These are phyloP conservation scores for Nematolebias whitei DNA, from an alignment of 2,113 vertebrate genomes.

Conservation along the genomic window DNA sequence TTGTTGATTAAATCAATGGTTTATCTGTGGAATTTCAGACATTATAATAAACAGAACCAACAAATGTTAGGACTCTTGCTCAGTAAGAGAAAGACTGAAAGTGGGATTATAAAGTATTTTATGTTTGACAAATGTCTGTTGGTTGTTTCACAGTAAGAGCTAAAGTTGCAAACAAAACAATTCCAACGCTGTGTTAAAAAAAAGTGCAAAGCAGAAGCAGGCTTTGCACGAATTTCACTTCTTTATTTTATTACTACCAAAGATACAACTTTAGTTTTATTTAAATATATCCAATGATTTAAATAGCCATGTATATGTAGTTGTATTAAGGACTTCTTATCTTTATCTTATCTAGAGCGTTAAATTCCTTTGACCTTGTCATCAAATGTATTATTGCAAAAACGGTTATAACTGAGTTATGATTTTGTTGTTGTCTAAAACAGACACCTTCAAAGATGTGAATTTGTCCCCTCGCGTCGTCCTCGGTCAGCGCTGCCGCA, in stretches of 20 bases:
- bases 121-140: no score
- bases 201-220: neutral
- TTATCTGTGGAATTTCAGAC: neutral
- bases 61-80: no score
- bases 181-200: neutral
- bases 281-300: neutral
- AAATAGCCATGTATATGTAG: neutral
- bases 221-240: neutral
- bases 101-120: no score
- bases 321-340: neutral
- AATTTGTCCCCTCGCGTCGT: conserved; percentile 27
- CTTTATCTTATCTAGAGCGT: no score
- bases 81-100: no score
- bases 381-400: neutral
- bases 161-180: no score
- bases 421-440: conserved; percentile 2
- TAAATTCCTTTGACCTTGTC: neutral
- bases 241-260: neutral
- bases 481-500: conserved; percentile 23
- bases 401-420: neutral
- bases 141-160: no score
- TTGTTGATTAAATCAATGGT: neutral
- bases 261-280: neutral
- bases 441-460: conserved; percentile 29
- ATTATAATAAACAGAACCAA: neutral